These are phyloP conservation scores for Ceuthmochares aereus DNA, from an alignment of 2,113 vertebrate species.

Conservation along the genomic window DNA sequence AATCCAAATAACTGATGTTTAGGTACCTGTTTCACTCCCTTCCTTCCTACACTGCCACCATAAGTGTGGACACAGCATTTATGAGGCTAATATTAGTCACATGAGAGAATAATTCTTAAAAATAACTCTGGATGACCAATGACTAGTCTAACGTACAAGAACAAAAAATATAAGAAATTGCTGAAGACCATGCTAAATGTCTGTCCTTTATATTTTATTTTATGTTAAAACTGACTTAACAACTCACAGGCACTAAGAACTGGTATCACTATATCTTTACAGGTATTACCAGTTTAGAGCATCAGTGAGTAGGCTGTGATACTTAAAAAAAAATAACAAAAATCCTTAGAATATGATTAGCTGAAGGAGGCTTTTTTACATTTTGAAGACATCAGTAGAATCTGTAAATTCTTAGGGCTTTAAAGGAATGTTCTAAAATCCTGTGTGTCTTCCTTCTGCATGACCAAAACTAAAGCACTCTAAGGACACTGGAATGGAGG, in stretches of 20 bases:
- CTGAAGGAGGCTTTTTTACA: neutral
- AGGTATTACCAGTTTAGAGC: neutral
- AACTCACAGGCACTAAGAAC: neutral
- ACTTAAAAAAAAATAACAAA: neutral
- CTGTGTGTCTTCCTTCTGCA: fast-evolving
- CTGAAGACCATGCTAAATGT: neutral
- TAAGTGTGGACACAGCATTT: neutral
- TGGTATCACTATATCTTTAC: neutral
- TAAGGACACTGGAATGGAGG: neutral
- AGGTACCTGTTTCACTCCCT: neutral
- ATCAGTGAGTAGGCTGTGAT: neutral
- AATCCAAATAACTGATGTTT: neutral
- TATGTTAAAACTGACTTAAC: neutral
- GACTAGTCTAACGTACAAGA: neutral
- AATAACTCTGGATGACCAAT: neutral
- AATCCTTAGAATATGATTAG: neutral
- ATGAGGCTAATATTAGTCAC: neutral
- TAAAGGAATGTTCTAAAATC: neutral
- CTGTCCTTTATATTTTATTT: neutral
- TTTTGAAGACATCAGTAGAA: neutral
- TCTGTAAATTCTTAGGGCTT: neutral
- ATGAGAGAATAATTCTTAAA: neutral
- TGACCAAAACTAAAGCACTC: neutral
- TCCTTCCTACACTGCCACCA: neutral
- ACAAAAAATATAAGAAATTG: neutral